Evolutionary conservation across 2,113 vertebrate species (phyloP), one percentile per base, ranked within the genome.

Genomic region (Vidua macroura): DNA sequence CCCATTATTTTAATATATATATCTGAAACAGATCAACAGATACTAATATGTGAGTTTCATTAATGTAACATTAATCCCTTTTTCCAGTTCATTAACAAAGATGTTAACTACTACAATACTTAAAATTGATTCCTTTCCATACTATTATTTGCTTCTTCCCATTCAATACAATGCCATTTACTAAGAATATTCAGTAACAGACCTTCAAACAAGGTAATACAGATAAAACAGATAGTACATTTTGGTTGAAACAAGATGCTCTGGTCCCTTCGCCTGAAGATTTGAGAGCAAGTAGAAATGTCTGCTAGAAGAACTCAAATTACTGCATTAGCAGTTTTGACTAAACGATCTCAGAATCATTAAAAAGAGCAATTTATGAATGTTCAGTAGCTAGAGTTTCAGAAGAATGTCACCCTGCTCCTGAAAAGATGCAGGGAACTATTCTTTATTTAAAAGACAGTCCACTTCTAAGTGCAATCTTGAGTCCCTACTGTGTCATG

Each of bases 31-130:
- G 30, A 19, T 77, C 23, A 70, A 86, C 39, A 83, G 68, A 80
- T 46, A 75, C 37, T 82, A 3, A 44, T 69, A 68, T 79, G 49
- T 64, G 15, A 90, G 19, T 88, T 93, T 87, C 64, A 90, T 92
- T 92, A 86, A 51, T n/a, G 58, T 55, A 35, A 8, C 37, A 55
- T 67, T 90, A 83, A 86, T 88, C 17, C 14, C 11, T 30, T 88
- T 90, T 92, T 93, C 52, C 56, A 86, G 83, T 52, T 90, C 76
- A 86, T 88, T 96, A 95, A 86, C 48, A 80, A 84, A 90, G 56
- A n/a, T 60, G 24, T 83, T 88, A 90, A 56, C 44, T 91, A 59
- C 48, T 79, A 30, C 35, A 81, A 33, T 51, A 48, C 11, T 43
- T 94, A 75, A 79, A 15, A 83, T 52, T 73, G 82, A 88, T 93